Conservation (phyloP, 2,888 invertebrate species). For the Drosophila nigritarsus region DNA sequence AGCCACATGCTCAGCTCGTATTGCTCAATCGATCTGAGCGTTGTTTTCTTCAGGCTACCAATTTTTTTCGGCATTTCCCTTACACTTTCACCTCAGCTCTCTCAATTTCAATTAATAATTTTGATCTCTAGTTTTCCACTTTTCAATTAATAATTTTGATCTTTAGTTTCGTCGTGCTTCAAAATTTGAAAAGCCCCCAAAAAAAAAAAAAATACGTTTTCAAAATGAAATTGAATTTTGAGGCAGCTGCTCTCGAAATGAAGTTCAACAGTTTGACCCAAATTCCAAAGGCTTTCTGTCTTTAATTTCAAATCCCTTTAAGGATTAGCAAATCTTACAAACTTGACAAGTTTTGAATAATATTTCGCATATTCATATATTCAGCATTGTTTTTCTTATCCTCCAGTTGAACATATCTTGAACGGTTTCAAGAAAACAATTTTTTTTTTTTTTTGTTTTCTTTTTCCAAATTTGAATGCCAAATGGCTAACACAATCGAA, state of each 20-base stretch:
- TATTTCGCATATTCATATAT: not conserved
- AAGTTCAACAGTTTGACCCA: not conserved
- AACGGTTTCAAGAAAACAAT: not conserved
- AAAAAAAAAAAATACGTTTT: constrained; percentile 8
- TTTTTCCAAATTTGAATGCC: not conserved
- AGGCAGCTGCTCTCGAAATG: not conserved
- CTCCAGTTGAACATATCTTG: not conserved
- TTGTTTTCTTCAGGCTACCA: constrained; percentile 21
- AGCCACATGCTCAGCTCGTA: constrained; percentile 56
- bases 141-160: not conserved
- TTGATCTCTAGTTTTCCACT: not conserved
- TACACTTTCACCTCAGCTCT: not conserved
- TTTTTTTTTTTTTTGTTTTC: not conserved
- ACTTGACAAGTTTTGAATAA: not conserved
- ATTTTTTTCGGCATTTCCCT: constrained; percentile 26
- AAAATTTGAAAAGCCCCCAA: not conserved
- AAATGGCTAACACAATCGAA: not conserved
- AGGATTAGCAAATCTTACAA: not conserved
- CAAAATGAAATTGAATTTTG: constrained; percentile 15
- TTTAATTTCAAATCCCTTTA: not conserved
- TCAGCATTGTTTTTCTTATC: not conserved
- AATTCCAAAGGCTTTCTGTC: constrained; percentile 15
- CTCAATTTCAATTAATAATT: not conserved
- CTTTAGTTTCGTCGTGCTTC: not conserved
- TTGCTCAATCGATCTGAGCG: constrained; percentile 37